Percentiles rank a stretch among this genome's conserved stretches.
These are phyloP conservation scores for Syngnathoides biaculeatus DNA, from an alignment of 2,113 vertebrate genomes.

Conservation along the genomic window DNA sequence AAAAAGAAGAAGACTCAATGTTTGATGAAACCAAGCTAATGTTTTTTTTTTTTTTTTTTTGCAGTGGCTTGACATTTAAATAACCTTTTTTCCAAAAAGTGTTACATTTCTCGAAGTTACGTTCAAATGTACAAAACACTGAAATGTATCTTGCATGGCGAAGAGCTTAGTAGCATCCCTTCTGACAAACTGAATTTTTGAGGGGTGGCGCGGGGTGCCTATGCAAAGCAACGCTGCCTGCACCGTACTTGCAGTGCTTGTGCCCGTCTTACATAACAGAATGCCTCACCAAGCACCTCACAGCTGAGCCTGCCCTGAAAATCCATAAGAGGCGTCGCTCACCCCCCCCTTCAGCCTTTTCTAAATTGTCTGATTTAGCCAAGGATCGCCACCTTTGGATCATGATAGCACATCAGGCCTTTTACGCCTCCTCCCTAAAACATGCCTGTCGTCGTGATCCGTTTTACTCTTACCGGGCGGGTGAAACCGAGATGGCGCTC, in stretches of 20 bases:
- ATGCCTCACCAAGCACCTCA: constrained; percentile 44
- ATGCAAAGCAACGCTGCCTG: constrained; percentile 38
- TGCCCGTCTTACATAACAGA: constrained; percentile 56
- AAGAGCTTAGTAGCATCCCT: too few relatives aligned
- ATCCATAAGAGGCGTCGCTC: constrained; percentile 40
- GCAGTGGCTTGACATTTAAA: too few relatives aligned
- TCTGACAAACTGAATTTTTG: constrained; percentile 7
- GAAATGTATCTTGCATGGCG: constrained; percentile 8
- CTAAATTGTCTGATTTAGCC: constrained; percentile 45
- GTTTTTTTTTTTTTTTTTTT: too few relatives aligned
- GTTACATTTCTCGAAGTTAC: too few relatives aligned
- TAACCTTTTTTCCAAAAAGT: too few relatives aligned
- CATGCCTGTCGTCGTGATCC: constrained; percentile 39
- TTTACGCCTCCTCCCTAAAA: constrained; percentile 42
- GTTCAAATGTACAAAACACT: too few relatives aligned
- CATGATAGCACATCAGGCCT: constrained; percentile 49
- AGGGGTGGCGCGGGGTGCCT: constrained; percentile 23
- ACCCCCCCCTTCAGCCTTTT: too few relatives aligned
- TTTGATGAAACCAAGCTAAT: too few relatives aligned
- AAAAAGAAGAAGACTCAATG: too few relatives aligned
- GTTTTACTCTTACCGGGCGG: constrained; percentile 43
- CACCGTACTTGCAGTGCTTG: constrained; percentile 32
- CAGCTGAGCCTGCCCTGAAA: constrained; percentile 34
- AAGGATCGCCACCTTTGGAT: constrained; percentile 36
- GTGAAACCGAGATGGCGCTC: constrained; percentile 42